A percentile compares a stretch with the other conserved stretches of the same genome.
These are phyloP conservation scores for Musca vetustissima DNA, from an alignment of 1,140 invertebrate genomes.

Conservation along the genomic window DNA sequence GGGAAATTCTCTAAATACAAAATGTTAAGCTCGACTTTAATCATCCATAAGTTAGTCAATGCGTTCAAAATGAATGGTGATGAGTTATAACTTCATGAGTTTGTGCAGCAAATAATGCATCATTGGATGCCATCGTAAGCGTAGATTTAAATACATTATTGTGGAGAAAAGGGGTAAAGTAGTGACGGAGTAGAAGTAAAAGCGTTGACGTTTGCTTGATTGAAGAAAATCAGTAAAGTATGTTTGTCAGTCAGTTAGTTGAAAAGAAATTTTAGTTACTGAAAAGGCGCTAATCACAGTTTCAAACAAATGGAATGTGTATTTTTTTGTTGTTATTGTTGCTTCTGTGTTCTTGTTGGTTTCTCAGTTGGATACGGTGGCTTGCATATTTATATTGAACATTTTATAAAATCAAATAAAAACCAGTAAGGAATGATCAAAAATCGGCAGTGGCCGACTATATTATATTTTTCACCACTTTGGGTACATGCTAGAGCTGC, in stretches of 20 bases:
- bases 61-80: conserved; percentile 6
- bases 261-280: background rate
- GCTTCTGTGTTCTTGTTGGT: too few relatives aligned
- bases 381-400: too few relatives aligned
- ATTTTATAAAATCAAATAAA: too few relatives aligned
- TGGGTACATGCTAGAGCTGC: too few relatives aligned
- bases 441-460: too few relatives aligned
- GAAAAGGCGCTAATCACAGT: conserved; percentile 28
- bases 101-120: background rate
- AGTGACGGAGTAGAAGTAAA: background rate
- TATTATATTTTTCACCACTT: too few relatives aligned
- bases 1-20: too few relatives aligned
- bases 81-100: conserved; percentile 16
- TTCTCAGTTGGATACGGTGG: too few relatives aligned
- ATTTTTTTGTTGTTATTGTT: too few relatives aligned
- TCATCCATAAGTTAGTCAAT: conserved; percentile 6
- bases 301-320: background rate
- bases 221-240: background rate
- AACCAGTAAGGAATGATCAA: too few relatives aligned
- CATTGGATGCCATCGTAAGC: background rate
- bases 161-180: background rate
- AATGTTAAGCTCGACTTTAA: too few relatives aligned
- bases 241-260: background rate
- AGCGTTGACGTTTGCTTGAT: background rate
- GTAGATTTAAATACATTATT: background rate